Conservation (phyloP, 2,113 vertebrate species). For the Gymnorhina tibicen region DNA sequence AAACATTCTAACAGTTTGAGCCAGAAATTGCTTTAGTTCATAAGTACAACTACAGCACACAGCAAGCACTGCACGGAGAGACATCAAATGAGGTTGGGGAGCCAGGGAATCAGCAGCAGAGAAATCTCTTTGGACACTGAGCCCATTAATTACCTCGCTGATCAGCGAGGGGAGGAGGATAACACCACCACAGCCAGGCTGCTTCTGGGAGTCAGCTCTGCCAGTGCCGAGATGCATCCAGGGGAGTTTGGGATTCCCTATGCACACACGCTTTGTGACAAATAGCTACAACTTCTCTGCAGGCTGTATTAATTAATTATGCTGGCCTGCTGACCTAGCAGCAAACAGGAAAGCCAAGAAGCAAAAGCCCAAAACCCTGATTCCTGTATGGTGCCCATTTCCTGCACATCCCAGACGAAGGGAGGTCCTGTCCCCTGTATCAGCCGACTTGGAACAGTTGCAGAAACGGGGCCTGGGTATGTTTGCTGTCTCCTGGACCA, state of each 20-base stretch:
- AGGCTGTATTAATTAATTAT: neutral
- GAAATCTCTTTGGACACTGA: neutral
- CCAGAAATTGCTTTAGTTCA: neutral
- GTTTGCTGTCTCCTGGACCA: neutral
- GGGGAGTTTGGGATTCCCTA: neutral
- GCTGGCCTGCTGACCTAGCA: neutral
- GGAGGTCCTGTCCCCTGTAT: neutral
- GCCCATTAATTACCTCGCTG: neutral
- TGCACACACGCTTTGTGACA: fast-evolving
- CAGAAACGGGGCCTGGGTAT: neutral
- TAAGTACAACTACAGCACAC: neutral
- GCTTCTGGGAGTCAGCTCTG: neutral
- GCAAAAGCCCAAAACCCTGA: neutral
- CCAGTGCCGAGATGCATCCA: neutral
- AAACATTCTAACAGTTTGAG: neutral
- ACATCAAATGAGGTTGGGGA: neutral
- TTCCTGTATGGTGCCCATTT: neutral
- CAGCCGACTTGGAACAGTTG: neutral
- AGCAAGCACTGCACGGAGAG: neutral
- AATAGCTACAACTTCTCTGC: neutral
- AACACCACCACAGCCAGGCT: neutral
- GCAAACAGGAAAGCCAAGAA: neutral
- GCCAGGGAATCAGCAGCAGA: neutral
- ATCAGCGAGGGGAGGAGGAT: fast-evolving
- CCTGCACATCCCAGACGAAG: neutral